Evolutionary conservation across 1,140 invertebrate species (phyloP).

Genomic region (Scaptomyza graminum): DNA sequence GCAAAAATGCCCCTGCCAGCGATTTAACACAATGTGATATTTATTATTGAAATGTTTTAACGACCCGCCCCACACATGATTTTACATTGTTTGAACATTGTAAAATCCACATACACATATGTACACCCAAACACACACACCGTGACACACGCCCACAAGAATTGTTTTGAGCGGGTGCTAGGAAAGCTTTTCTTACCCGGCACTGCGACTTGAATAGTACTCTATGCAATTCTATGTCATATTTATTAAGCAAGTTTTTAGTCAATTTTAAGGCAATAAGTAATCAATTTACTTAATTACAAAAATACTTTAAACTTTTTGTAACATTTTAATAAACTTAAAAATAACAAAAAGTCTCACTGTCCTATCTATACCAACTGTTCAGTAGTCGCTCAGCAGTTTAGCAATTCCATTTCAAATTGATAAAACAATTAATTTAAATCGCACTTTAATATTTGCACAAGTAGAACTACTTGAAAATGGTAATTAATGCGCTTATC

Average conservation of each 20-base stretch:
- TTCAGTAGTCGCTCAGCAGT: too few species aligned
- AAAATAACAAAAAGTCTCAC: constrained; percentile 25
- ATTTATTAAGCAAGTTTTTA: constrained; percentile 65
- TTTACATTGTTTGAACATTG: constrained; percentile 55
- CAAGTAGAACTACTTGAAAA: too few species aligned
- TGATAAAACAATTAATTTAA: too few species aligned
- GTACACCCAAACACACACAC: constrained; percentile 33
- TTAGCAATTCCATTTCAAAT: too few species aligned
- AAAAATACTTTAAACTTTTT: constrained; percentile 54
- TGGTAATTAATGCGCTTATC: not conserved
- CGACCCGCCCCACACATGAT: constrained; percentile 43
- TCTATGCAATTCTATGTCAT: constrained; percentile 71
- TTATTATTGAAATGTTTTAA: constrained; percentile 80
- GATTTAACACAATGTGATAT: constrained; percentile 76
- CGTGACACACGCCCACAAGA: constrained; percentile 66
- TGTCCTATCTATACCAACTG: constrained; percentile 24
- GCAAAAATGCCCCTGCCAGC: constrained; percentile 50
- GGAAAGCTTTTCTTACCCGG: constrained; percentile 37
- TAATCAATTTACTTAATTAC: constrained; percentile 44
- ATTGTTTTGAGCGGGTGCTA: constrained; percentile 61
- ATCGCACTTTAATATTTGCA: too few species aligned
- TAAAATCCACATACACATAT: constrained; percentile 17
- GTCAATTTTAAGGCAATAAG: constrained; percentile 51
- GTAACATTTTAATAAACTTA: constrained; percentile 57
- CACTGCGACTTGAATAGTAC: constrained; percentile 63